Evolutionary conservation across 2,113 vertebrate genomes (phyloP).

Genomic region (Bubalus kerabau): DNA sequence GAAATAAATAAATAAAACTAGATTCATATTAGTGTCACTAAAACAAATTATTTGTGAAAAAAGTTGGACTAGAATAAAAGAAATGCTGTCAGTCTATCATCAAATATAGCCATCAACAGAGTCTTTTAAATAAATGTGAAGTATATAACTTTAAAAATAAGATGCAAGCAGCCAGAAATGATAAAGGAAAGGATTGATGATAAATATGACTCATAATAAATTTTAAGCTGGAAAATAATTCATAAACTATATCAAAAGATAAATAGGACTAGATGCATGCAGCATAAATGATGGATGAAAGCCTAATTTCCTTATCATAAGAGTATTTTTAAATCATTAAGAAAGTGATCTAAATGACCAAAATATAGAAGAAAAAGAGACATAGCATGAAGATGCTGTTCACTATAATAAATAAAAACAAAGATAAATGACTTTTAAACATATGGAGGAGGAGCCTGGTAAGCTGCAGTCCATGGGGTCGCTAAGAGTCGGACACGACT

Average conservation of each 20-base stretch:
- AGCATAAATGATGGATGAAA: neutral
- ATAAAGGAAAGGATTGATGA: neutral
- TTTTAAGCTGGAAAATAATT: neutral
- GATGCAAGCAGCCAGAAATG: neutral
- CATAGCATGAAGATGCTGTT: neutral
- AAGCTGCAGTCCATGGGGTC: no score
- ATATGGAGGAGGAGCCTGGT: neutral
- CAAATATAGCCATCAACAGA: neutral
- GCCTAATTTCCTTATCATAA: neutral
- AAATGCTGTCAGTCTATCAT: neutral
- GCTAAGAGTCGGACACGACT: no score
- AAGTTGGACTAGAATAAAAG: neutral
- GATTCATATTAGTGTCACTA: neutral
- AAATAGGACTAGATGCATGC: neutral
- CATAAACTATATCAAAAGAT: neutral
- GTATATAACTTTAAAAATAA: conserved; percentile 13
- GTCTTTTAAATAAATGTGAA: neutral
- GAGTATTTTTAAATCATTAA: neutral
- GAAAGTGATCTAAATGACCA: conserved; percentile 11
- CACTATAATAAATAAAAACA: conserved; percentile 23
- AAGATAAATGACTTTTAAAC: conserved; percentile 47
- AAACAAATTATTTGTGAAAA: neutral
- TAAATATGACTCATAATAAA: neutral
- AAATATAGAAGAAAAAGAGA: conserved; percentile 25
- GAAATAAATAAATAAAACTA: neutral